Base-by-base conservation (phyloP, 2,113 vertebrate genomes). In the Pyrgilauda ruficollis region DNA sequence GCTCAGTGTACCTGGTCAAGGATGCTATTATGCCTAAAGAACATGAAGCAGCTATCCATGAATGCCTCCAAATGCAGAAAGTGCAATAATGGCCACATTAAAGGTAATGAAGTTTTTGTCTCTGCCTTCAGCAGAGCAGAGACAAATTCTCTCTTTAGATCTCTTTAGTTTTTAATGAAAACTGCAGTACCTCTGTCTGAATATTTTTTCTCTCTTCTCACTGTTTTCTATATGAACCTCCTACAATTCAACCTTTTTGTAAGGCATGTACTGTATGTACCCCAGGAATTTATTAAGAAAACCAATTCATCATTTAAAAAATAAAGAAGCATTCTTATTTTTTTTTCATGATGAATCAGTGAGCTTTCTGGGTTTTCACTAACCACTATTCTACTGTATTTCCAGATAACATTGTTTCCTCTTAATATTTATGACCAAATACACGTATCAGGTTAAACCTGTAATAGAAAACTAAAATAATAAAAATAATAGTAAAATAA, bases 311-410 rank as follows among this genome's bases (percentile, higher is more conserved):
- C 8, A 55, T 82, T 24, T 84, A 31, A 92, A 94, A 92, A 84
- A 39, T 61, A 78, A 84, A 70, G 19, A 82, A 43, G 0, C 0
- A 0, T 30, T 63, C 17, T 43, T 39, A 3, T 37, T 17, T 43
- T 66, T 80, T 84, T 66, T 78, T 15, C 18, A 15, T 35, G 33
- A 41, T 70, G 28, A 56, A 63, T 84, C 11, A 49, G n/a, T 49
- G 37, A 81, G 5, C 16, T 93, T 75, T 4, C 44, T 72, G 20
- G 1, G 5, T 67, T 87, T 85, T 84, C 21, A 61, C 4, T 33
- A 69, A 27, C 30, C 70, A 35, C 39, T 30, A 19, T 26, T 70
- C 15, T 63, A 22, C 4, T 82, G 24, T 9, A 68, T 58, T 82
- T 75, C 31, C n/a, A 89, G 37, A 33, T 66, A 56, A 3, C 5